Conservation (phyloP, 2,797 vertebrate genomes). For the Craterocephalus amniculus region DNA sequence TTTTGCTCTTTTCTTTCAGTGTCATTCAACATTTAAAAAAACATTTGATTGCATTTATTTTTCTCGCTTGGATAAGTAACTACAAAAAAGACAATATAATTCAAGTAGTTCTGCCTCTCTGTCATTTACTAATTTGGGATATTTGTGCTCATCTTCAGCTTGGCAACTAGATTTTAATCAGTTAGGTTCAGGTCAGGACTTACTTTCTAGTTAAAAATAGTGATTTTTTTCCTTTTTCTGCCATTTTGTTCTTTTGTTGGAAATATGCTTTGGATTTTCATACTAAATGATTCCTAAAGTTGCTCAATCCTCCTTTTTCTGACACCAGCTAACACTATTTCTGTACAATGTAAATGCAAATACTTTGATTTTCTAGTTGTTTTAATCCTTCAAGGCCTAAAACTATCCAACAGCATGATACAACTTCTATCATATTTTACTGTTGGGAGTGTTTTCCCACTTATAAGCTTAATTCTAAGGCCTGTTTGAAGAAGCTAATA, state of each 20-base stretch:
- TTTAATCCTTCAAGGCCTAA: not conserved
- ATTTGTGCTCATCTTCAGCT: not conserved
- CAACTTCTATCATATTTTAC: not conserved
- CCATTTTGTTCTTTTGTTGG: not conserved
- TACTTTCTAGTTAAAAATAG: not conserved
- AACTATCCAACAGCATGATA: not conserved
- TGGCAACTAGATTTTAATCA: constrained; percentile 4
- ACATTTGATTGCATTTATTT: constrained; percentile 27
- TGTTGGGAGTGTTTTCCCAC: not conserved
- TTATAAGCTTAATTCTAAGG: not conserved
- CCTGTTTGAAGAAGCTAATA: not conserved
- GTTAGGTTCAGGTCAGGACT: not conserved
- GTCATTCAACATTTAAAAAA: constrained; percentile 7
- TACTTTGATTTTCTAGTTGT: too few relatives aligned
- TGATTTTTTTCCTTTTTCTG: not conserved
- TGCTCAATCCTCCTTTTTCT: not conserved
- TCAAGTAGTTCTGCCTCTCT: constrained; percentile 1
- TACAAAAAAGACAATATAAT: not conserved
- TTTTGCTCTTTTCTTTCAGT: not conserved
- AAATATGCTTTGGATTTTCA: not conserved
- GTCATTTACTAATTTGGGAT: constrained; percentile 15
- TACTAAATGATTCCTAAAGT: not conserved
- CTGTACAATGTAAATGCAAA: not conserved
- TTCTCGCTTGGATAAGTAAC: constrained; percentile 4
- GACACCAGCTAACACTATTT: too few relatives aligned